Evolutionary conservation across 2,888 invertebrate species (phyloP), one percentile per base, ranked within the genome.

Genomic region (Pogonocherus hispidulus): DNA sequence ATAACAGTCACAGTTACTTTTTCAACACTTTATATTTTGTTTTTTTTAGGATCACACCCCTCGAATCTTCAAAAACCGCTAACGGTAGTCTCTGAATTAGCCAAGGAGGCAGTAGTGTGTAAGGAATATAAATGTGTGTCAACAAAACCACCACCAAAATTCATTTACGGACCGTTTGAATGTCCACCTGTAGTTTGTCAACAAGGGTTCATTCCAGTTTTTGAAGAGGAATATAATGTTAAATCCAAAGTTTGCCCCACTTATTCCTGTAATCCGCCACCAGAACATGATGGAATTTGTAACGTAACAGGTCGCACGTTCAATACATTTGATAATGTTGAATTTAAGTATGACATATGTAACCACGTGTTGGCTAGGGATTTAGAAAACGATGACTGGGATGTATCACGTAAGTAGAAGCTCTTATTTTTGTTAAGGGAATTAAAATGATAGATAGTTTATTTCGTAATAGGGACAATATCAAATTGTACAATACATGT

Each of bases 301-400:
- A 90, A 90, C 78, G 86, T 94, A n/a, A 92, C 91, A 0, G 93
- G 93, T 0, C 89, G 92, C 62, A 92, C 91, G 0, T 91, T 95
- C 81, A 91, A 88, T 73, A 95, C 95, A 0, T 95, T 96, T 79
- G 95, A 95, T 82, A 91, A 91, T 14, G 87, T 90, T 0, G 91
- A 93, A 79, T 94, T 91, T 82, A 93, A 93, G 76, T 93, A 93
- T 77, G 94, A 94, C 75, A 89, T 93, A 14, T 96, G 95, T 84
- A 91, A 92, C 86, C 95, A 96, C 83, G 89, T 94, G 49, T 84
- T 94, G 44, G 93, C 92, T 0, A 87, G 93, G 66, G 93, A 95
- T 82, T 87, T 91, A 76, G 85, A 88, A 8, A 86, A 88, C 69
- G 88, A 90, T 51, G 87, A 90, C 37, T 96, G 95, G 94, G 89